Percentiles rank a stretch among this genome's conserved stretches.
These are phyloP conservation scores for Linyphia triangularis DNA, from an alignment of 2,888 invertebrate species.

Conservation along the genomic window DNA sequence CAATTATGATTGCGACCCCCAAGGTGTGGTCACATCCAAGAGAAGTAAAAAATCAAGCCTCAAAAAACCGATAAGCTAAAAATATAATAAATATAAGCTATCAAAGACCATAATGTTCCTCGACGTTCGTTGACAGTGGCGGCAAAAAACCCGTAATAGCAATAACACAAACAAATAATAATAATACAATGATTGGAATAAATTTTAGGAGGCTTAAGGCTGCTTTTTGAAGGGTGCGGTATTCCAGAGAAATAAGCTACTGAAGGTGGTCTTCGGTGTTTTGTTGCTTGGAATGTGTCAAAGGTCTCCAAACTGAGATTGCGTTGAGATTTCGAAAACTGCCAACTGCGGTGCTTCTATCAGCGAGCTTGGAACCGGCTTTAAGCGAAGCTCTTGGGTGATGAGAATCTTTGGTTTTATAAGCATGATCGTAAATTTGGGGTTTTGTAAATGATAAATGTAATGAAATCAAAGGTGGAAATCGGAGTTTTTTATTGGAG, in stretches of 20 bases:
- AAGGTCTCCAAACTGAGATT: slow-evolving; percentile 21
- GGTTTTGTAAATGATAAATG: neutral
- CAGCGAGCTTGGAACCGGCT: neutral
- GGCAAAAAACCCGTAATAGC: neutral
- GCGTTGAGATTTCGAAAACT: neutral
- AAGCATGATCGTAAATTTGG: neutral
- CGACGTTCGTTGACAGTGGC: slow-evolving; percentile 31
- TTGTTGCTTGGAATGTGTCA: slow-evolving; percentile 28
- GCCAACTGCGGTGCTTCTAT: neutral
- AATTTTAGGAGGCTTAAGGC: neutral
- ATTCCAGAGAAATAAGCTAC: neutral
- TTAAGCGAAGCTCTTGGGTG: neutral
- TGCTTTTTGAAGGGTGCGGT: slow-evolving; percentile 16
- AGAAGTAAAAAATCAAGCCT: neutral
- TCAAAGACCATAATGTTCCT: slow-evolving; percentile 18
- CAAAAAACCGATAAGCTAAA: neutral
- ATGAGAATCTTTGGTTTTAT: neutral
- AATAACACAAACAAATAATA: slow-evolving; percentile 4
- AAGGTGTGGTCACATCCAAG: slow-evolving; percentile 55
- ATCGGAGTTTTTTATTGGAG: too few species aligned
- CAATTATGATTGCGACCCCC: slow-evolving; percentile 65
- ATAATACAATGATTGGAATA: slow-evolving; percentile 4
- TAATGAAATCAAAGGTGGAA: neutral
- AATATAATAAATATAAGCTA: slow-evolving; percentile 19
- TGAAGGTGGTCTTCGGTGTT: slow-evolving; percentile 32